Percentiles rank a stretch among this genome's conserved stretches.
phyloP scores from a whole-genome alignment of 1,140 invertebrate genomes.

The Diorhabda carinulata region DNA sequence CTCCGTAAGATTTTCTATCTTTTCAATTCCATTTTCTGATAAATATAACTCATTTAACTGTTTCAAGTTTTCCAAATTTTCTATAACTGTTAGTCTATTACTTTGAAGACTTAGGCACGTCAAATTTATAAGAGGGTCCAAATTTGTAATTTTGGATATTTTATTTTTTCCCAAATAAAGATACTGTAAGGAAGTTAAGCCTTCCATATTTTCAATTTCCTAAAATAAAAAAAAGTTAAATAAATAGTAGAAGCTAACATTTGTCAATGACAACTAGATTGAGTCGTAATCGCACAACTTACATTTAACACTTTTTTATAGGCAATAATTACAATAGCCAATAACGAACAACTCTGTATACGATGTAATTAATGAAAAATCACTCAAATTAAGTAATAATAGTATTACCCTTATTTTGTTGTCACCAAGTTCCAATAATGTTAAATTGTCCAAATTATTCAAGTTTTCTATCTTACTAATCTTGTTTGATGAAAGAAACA shows the following conservation, averaged over 20 bases:
- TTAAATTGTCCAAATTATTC: constrained; percentile 72
- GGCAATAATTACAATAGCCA: too few relatives aligned
- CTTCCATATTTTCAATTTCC: constrained; percentile 82
- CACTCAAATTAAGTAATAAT: too few relatives aligned
- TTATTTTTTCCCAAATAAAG: constrained; percentile 96
- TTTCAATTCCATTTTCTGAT: constrained; percentile 87
- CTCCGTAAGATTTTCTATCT: constrained; percentile 68
- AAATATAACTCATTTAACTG: constrained; percentile 88
- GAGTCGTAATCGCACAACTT: too few relatives aligned
- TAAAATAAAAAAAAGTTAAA: constrained; percentile 45
- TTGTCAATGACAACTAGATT: too few relatives aligned
- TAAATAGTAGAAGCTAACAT: background rate
- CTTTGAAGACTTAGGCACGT: constrained; percentile 84
- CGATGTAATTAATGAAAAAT: too few relatives aligned
- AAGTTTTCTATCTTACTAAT: constrained; percentile 91
- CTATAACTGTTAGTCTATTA: constrained; percentile 85
- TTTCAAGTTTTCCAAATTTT: constrained; percentile 72
- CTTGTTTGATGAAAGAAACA: constrained; percentile 92
- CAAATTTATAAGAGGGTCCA: constrained; percentile 73
- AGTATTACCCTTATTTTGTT: constrained; percentile 80
- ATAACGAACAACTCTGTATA: too few relatives aligned
- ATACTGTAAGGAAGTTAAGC: constrained; percentile 67
- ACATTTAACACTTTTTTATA: too few relatives aligned
- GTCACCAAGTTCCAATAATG: constrained; percentile 89
- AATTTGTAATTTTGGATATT: constrained; percentile 83